A percentile compares a stretch with the other conserved stretches of the same genome.
Evolutionary conservation across 2,113 vertebrate species (phyloP).

Genomic region (Paramormyrops kingsleyae): DNA sequence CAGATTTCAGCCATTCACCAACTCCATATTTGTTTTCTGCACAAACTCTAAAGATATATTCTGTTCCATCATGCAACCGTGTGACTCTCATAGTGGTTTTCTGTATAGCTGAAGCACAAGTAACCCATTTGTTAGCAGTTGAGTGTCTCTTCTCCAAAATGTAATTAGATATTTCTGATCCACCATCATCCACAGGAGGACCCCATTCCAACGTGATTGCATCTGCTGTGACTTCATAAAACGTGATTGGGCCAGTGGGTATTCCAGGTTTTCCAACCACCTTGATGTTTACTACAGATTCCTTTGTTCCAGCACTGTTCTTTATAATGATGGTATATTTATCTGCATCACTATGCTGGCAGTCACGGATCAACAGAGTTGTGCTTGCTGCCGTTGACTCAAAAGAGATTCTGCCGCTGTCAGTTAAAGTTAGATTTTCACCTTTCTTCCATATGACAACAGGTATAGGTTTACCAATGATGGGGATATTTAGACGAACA

Average conservation of each 20-base stretch:
- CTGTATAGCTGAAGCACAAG: slow-evolving; percentile 91
- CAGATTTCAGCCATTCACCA: slow-evolving; percentile 88
- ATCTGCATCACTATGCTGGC: slow-evolving; percentile 83
- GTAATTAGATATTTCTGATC: slow-evolving; percentile 94
- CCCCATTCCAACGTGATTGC: slow-evolving; percentile 89
- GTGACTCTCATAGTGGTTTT: slow-evolving; percentile 91
- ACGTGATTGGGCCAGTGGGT: slow-evolving; percentile 86
- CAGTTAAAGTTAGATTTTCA: slow-evolving; percentile 68
- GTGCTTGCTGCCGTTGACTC: slow-evolving; percentile 79
- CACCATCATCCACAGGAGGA: slow-evolving; percentile 87
- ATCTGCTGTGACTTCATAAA: slow-evolving; percentile 94
- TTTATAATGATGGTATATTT: slow-evolving; percentile 78
- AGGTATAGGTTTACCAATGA: slow-evolving; percentile 79
- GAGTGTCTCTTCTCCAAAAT: slow-evolving; percentile 91
- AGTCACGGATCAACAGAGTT: slow-evolving; percentile 82
- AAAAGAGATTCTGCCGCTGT: slow-evolving; percentile 78
- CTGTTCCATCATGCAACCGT: slow-evolving; percentile 85
- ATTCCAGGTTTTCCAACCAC: slow-evolving; percentile 95
- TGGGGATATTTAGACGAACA: slow-evolving; percentile 82
- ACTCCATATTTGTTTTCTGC: slow-evolving; percentile 97
- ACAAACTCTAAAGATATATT: slow-evolving; percentile 91
- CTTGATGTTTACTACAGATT: slow-evolving; percentile 77
- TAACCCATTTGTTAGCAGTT: slow-evolving; percentile 89
- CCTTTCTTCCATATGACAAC: slow-evolving; percentile 84
- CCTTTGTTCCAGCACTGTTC: slow-evolving; percentile 82